phyloP scores from a whole-genome alignment of 2,888 invertebrate species.

The Heteropelma amictum region DNA sequence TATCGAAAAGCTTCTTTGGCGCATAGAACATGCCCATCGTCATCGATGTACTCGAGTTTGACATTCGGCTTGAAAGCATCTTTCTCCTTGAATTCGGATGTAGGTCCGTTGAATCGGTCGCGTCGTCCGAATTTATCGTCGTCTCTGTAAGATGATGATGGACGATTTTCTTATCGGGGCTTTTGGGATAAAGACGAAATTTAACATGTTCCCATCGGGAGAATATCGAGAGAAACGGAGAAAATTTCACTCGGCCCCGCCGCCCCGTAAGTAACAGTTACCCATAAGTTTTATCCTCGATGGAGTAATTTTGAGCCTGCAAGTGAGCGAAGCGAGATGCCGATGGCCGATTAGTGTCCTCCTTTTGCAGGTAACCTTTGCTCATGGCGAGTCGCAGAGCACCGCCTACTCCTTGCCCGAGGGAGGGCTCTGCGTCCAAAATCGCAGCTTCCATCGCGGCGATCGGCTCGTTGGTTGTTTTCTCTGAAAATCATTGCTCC shows the following conservation, averaged over 20 bases:
- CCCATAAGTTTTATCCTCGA: constrained; percentile 88
- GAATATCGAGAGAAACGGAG: background rate
- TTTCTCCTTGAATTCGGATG: constrained; percentile 95
- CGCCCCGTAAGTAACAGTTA: constrained; percentile 78
- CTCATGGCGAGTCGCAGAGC: constrained; percentile 94
- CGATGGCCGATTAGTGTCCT: constrained; percentile 85
- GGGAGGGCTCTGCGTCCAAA: constrained; percentile 94
- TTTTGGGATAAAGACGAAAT: background rate
- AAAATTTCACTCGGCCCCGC: background rate
- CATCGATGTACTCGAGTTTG: constrained; percentile 98
- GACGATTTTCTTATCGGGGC: background rate
- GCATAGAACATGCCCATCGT: constrained; percentile 93
- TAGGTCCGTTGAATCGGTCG: constrained; percentile 90
- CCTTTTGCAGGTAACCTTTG: constrained; percentile 95
- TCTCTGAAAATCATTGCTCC: constrained; percentile 65
- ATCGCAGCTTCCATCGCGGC: constrained; percentile 83
- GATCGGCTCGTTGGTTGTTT: constrained; percentile 78
- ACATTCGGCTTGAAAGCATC: constrained; percentile 94
- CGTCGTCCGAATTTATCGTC: constrained; percentile 88
- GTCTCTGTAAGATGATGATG: constrained; percentile 79
- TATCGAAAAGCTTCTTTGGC: constrained; percentile 98
- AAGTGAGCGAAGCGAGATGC: constrained; percentile 87
- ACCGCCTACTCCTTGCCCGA: constrained; percentile 94
- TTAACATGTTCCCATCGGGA: background rate
- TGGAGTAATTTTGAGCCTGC: constrained; percentile 89